Conservation (phyloP, 2,888 invertebrate genomes). For the Thereva nobilitata region DNA sequence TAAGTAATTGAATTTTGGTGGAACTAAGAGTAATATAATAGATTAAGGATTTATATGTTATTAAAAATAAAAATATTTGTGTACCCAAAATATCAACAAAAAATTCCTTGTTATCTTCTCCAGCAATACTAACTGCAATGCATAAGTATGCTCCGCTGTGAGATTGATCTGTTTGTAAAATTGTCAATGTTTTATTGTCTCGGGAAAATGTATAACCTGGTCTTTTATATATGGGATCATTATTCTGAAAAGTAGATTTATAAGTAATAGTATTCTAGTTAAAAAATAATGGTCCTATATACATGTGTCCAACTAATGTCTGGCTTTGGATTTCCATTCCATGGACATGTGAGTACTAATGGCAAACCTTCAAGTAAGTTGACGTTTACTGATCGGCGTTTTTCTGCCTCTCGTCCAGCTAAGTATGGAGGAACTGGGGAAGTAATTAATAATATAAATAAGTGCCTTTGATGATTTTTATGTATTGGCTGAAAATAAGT, state of each 20-base stretch:
- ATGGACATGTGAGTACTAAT: constrained; percentile 62
- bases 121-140: constrained; percentile 64
- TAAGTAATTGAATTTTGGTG: constrained; percentile 37
- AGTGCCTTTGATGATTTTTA: neutral
- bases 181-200: constrained; percentile 58
- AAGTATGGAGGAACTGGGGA: constrained; percentile 44
- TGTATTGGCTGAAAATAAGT: too few relatives aligned
- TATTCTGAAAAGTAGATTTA: constrained; percentile 10
- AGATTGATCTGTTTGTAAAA: constrained; percentile 50
- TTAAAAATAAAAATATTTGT: constrained; percentile 41
- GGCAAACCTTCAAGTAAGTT: constrained; percentile 56
- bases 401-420: constrained; percentile 31
- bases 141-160: constrained; percentile 64
- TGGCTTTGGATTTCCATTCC: constrained; percentile 65
- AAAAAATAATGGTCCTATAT: neutral
- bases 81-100: constrained; percentile 59
- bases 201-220: constrained; percentile 18
- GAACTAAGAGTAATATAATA: constrained; percentile 28
- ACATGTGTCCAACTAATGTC: constrained; percentile 67
- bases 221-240: constrained; percentile 13
- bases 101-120: constrained; percentile 59
- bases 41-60: neutral
- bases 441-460: constrained; percentile 46
- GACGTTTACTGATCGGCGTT: constrained; percentile 18
- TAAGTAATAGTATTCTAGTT: neutral